Evolutionary conservation across 2,797 vertebrate species (phyloP).

Genomic region (Hipposideros larvatus): DNA sequence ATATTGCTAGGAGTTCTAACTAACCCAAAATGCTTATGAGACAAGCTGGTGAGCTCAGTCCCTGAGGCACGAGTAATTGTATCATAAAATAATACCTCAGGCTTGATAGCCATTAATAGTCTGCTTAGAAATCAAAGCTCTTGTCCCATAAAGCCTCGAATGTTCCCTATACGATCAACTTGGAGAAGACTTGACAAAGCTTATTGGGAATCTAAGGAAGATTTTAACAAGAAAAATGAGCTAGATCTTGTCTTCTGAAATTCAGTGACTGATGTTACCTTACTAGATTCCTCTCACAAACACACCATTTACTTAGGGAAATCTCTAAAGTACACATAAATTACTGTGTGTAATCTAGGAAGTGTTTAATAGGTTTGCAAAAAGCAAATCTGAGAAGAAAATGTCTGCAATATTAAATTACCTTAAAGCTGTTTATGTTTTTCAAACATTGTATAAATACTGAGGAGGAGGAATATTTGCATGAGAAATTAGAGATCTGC

Average conservation of each 20-base stretch:
- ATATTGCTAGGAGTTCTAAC: conserved; percentile 40
- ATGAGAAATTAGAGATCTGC: conserved; percentile 43
- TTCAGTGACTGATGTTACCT: background rate
- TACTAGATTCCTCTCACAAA: conserved; percentile 52
- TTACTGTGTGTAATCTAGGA: conserved; percentile 36
- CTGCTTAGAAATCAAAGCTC: conserved; percentile 9
- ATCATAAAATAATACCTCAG: conserved; percentile 37
- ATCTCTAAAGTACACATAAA: conserved; percentile 45
- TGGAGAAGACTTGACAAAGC: background rate
- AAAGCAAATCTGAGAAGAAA: conserved; percentile 55
- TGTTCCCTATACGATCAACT: background rate
- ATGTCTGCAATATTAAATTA: conserved; percentile 55
- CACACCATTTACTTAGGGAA: conserved; percentile 49
- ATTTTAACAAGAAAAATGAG: conserved; percentile 49
- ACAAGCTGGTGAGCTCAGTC: background rate
- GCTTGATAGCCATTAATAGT: conserved; percentile 22
- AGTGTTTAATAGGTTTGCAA: conserved; percentile 42
- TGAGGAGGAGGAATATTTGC: conserved; percentile 39
- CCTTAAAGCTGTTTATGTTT: conserved; percentile 65
- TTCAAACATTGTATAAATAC: conserved; percentile 50
- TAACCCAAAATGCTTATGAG: background rate
- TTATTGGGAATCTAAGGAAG: conserved; percentile 14
- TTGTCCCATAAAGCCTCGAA: background rate
- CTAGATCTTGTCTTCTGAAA: conserved; percentile 46
- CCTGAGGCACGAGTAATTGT: conserved; percentile 22